Evolutionary conservation across 2,113 vertebrate species (phyloP), one percentile per base, ranked within the genome.

Genomic region (Hippocampus abdominalis): DNA sequence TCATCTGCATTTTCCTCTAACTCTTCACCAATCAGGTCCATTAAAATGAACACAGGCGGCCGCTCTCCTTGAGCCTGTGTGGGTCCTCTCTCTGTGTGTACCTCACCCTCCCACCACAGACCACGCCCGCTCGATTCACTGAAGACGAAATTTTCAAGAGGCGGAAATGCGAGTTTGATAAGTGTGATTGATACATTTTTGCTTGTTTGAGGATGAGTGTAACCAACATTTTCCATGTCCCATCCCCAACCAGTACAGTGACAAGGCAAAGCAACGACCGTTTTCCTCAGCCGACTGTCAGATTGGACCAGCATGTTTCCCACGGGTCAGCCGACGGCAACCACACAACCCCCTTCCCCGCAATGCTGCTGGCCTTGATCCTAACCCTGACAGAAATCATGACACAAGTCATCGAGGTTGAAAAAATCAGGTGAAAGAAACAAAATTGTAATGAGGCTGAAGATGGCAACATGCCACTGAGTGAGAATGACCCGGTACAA

Each of bases 401-500:
- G 21, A 23, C 40, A 8, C 62, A 64, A n/a, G 21, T 23, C 39
- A 23, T 64, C 25, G n/a, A 44, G 21, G 32, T 15, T 18, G 21
- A 64, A 8, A 64, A n/a, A n/a, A 42, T 4, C 32, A 36, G 32
- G 5, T 69, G 36, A 69, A 64, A 64, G 40, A 40, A 64, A 49
- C 10, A 68, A 44, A 70, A 25, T n/a, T 40, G 7, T 64, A 66
- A 67, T 68, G 32, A 72, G 65, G 29, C 53, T 68, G 11, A 71
- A 46, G 18, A 62, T 44, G 64, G 53, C 15, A 63, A 64, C 62
- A 68, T 61, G 32, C 46, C 36, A 39, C 62, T 62, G 56, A 77
- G 72, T 1, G 36, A 85, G 70, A 81, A 27, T 88, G 86, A 88
- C 82, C 84, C 83, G 69, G 44, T 64, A 54, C 29, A 62, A 74